Evolutionary conservation across 2,113 vertebrate genomes (phyloP), one percentile per base, ranked within the genome.

Genomic region (Mirounga angustirostris): DNA sequence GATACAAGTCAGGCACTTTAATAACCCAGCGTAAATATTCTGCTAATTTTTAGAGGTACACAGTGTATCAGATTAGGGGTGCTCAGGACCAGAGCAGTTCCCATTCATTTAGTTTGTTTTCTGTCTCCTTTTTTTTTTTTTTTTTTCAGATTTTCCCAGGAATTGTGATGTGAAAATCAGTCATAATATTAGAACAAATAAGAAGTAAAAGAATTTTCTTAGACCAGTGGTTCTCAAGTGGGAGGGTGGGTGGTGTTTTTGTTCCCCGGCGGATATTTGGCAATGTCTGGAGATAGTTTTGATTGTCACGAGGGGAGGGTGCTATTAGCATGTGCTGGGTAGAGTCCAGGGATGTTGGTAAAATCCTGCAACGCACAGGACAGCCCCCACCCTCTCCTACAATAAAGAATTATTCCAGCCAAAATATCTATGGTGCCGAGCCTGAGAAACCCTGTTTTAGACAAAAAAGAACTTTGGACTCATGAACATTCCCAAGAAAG

Each of bases 131-230:
- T 7, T 16, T 40, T 28, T 30, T 16, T 40, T 28, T 30, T 26
- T 36, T n/a, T 4, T 4, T 43, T 73, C 13, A 18, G 46, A 46
- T 28, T 88, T 91, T 80, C 22, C n/a, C 40, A 78, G 50, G 10
- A 76, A 71, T 69, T 52, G n/a, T 73, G 43, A 59, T 22, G 78
- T 87, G 3, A 67, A 97, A 96, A 65, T 56, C 18, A 43, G 67
- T 76, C 12, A 81, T 67, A 78, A 28, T 71, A 87, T 54, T 56
- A 87, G 16, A 82, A 81, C 5, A 89, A 80, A 54, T 6, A 33
- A 65, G 83, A 95, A 82, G 63, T 13, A 67, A 74, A 52, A 97
- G 28, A 46, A 16, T 22, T 82, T 86, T 86, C 82, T 79, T 79
- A 95, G 73, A 61, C 9, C 4, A 16, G 6, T 54, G n/a, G 33